Evolutionary conservation across 2,113 vertebrate species (phyloP), one percentile per base, ranked within the genome.

Genomic region (Pituophis catenifer): DNA sequence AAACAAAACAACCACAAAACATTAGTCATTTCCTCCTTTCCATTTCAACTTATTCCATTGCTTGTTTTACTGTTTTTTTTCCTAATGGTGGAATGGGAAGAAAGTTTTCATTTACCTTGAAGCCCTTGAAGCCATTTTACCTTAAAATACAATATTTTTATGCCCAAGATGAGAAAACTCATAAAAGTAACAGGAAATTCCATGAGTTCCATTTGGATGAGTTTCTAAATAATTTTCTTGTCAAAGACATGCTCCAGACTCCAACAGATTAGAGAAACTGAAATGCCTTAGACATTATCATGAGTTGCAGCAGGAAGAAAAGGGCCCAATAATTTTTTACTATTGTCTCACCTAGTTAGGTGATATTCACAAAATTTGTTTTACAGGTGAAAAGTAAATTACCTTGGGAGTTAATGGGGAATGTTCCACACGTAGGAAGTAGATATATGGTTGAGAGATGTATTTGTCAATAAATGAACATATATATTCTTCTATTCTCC

Each of bases 111-210:
- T 92, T 92, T 92, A 92, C 33, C 87, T 89, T 89, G 52, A 17
- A 57, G 87, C 52, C 55, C 5, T 81, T 91, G 75, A 81, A 48
- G 15, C 52, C 54, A 81, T 81, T 81, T 92, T 89, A 50, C 52
- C 52, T 92, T 57, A 75, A 54, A 44, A 38, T 55, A 81, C n/a
- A 89, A 81, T 57, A 55, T 92, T 92, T 70, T 62, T 89, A 75
- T 89, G 29, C 75, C 52, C 29, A 75, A 53, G 24, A 89, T 53
- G 75, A 65, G 23, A 89, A 89, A 89, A 92, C 91, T 89, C 91
- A 89, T 57, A 89, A 89, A 53, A 89, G 62, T 75, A 26, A 75
- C 62, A 92, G 91, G 91, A 92, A 92, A 92, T 92, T 89, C 91
- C 91, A 89, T 21, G 24, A 48, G 62, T 92, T 92, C 87, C 87